phyloP scores from a whole-genome alignment of 2,888 invertebrate genomes.

The Aspidapion aeneum region DNA sequence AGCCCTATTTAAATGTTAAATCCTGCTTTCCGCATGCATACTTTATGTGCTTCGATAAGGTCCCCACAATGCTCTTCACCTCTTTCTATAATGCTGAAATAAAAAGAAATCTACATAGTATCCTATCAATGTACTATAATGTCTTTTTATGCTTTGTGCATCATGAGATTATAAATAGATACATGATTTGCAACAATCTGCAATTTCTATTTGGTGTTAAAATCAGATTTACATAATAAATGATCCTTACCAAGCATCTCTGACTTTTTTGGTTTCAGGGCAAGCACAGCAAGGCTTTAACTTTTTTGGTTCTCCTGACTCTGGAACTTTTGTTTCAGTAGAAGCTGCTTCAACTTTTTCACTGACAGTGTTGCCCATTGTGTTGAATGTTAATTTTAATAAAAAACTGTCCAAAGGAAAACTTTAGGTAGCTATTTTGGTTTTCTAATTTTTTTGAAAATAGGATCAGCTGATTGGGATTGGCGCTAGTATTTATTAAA shows the following conservation, averaged over 20 bases:
- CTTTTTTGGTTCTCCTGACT: conserved; percentile 59
- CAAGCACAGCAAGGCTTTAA: conserved; percentile 96
- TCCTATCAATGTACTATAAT: background rate
- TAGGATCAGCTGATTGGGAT: too few relatives aligned
- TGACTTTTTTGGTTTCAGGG: conserved; percentile 86
- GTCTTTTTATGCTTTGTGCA: too few relatives aligned
- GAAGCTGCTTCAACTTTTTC: conserved; percentile 52
- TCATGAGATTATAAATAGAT: background rate
- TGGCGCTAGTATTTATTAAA: too few relatives aligned
- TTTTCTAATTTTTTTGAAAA: too few relatives aligned
- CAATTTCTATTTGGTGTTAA: too few relatives aligned
- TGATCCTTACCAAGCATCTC: conserved; percentile 82
- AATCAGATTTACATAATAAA: too few relatives aligned
- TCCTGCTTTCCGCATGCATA: conserved; percentile 93
- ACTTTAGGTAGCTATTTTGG: too few relatives aligned
- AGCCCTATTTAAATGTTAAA: conserved; percentile 89
- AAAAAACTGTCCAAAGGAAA: too few relatives aligned
- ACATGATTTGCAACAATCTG: background rate
- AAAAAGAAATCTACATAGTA: background rate
- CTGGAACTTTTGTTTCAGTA: conserved; percentile 31
- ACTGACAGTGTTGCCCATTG: conserved; percentile 53
- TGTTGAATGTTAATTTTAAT: too few relatives aligned
- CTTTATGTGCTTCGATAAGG: conserved; percentile 93
- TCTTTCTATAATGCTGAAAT: conserved; percentile 80
- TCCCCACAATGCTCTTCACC: conserved; percentile 89